Evolutionary conservation across 2,113 vertebrate genomes (phyloP), one percentile per base, ranked within the genome.

Genomic region (Puntigrus tetrazona): DNA sequence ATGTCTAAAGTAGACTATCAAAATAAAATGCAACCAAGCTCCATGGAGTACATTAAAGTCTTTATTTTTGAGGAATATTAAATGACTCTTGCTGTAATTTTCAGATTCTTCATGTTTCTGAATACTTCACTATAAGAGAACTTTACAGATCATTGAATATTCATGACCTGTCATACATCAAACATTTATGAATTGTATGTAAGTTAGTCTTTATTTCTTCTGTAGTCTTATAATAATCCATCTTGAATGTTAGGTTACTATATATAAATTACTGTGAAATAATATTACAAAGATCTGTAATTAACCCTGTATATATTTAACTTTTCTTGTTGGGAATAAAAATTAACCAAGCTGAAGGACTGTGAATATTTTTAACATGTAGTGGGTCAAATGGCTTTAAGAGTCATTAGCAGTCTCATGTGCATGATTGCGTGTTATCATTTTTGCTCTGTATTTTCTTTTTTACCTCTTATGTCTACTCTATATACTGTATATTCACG

Each of bases 371-470:
- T 57, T 41, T 38, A 38, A 27, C 16, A 70, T 59, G 45, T 31
- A 52, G 27, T 22, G 27, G 8, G 22, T 41, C 29, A 77, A 34
- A 18, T n/a, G 47, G 25, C 43, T n/a, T 41, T 72, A 41, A 27
- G 41, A 7, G n/a, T 50, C 73, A 31, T 11, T 8, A 45, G 70
- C 16, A 75, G 73, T 41, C 3, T 52, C 4, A 1, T 61, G 22
- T 78, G 22, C 52, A 55, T 8, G 27, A 50, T 41, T 47, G 29
- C 34, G 38, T 43, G n/a, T 52, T 18, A 25, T 36, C 31, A 63
- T 55, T 75, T 20, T 83, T 18, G 55, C 38, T 83, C 25, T 25
- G n/a, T 63, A 55, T 83, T 74, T 43, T 25, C 5, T 20, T 79
- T 38, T 61, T 79, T 29, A 57, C 34, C 34, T 61, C n/a, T 18